Conservation (phyloP, 2,888 invertebrate species). For the Caenorhabditis panamensis region DNA sequence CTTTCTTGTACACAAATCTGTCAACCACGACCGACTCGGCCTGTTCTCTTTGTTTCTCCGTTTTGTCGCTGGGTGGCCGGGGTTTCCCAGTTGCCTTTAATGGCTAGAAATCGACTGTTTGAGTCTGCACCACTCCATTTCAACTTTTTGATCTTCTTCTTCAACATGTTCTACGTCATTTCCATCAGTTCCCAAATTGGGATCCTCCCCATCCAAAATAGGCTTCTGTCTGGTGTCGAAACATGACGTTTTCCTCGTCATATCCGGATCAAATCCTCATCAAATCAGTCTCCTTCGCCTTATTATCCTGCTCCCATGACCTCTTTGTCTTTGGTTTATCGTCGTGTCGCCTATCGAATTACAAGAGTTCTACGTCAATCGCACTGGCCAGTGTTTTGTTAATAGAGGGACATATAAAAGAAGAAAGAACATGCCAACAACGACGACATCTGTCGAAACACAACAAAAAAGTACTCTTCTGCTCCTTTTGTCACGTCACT, state of each 20-base stretch:
- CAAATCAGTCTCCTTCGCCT: not conserved
- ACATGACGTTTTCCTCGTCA: constrained; percentile 11
- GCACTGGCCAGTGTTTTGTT: no score
- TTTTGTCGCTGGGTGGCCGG: not conserved
- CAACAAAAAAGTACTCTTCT: not conserved
- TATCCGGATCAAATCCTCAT: constrained; percentile 21
- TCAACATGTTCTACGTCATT: not conserved
- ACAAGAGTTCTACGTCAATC: constrained; percentile 49
- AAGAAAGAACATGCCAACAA: constrained; percentile 4
- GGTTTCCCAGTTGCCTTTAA: not conserved
- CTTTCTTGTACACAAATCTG: constrained; percentile 48
- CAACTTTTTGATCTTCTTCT: no score
- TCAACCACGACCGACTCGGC: constrained; percentile 36
- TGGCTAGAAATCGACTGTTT: no score
- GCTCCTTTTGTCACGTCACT: constrained; percentile 37
- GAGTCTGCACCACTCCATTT: no score
- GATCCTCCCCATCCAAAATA: constrained; percentile 16
- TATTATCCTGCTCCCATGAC: constrained; percentile 55
- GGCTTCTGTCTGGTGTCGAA: not conserved
- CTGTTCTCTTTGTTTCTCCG: constrained; percentile 22
- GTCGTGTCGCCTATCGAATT: constrained; percentile 37
- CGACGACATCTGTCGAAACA: constrained; percentile 33
- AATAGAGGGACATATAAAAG: constrained; percentile 26
- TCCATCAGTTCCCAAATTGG: constrained; percentile 2
- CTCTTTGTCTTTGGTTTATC: constrained; percentile 31